These are phyloP conservation scores for Lucifuga dentata DNA, from an alignment of 2,113 vertebrate genomes.

Conservation along the genomic window DNA sequence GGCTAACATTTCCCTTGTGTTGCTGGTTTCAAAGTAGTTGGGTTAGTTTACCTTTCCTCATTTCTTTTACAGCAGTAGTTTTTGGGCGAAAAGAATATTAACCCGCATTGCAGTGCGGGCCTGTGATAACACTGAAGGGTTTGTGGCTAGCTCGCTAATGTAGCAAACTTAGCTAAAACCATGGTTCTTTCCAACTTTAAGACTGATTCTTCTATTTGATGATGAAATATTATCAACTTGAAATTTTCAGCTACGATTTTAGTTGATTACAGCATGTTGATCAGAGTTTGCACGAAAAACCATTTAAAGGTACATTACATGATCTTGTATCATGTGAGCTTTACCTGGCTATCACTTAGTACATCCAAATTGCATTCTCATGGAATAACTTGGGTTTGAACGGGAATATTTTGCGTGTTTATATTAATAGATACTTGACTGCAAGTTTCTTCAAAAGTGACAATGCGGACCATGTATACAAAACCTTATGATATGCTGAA, in stretches of 20 bases:
- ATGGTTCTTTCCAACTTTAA: background rate
- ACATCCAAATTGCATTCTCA: too few species aligned
- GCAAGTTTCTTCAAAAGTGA: background rate
- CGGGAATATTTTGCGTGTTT: too few species aligned
- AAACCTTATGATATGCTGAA: background rate
- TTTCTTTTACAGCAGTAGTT: too few species aligned
- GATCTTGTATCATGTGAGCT: conserved; percentile 62
- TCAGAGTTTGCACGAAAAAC: background rate
- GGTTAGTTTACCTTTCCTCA: background rate
- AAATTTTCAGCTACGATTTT: background rate
- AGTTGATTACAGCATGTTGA: background rate
- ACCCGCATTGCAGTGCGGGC: background rate
- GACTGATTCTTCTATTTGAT: background rate
- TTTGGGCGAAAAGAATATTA: background rate
- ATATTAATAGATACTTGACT: too few species aligned
- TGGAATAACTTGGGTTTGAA: too few species aligned
- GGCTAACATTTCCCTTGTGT: background rate
- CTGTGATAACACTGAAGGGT: background rate
- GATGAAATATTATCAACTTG: background rate
- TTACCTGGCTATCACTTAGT: conserved; percentile 33
- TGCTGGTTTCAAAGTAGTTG: background rate
- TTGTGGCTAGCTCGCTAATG: conserved; percentile 49
- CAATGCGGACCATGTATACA: background rate
- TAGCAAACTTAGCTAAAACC: conserved; percentile 28
- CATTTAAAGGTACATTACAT: conserved; percentile 11